Base-by-base conservation (phyloP, 2,113 vertebrate genomes). In the Hucho hucho region DNA sequence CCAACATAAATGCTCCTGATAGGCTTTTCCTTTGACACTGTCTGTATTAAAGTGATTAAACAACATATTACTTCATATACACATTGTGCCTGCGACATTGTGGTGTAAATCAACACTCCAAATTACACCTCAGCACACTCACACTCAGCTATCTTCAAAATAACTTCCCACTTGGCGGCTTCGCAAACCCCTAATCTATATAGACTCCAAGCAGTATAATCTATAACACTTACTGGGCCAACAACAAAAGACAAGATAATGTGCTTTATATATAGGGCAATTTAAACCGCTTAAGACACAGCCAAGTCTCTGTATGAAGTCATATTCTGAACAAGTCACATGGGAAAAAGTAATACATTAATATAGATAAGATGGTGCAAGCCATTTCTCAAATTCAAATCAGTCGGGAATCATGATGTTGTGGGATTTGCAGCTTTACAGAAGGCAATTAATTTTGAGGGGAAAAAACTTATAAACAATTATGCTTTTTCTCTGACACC, bases 271-370 rank as follows among this genome's bases (percentile, higher is more conserved):
- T 81, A 87, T 67, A 84, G 84, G 87, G 87, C 76, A 26, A n/a
- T 16, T 75, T 91, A 91, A 91, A 90, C 88, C 84, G 86, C 85
- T 91, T 90, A 87, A 89, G 79, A 87, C 88, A 88, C 72, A 83
- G 75, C 79, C 71, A 4, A 49, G 66, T 32, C 37, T 68, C n/a
- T 61, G 46, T 6, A 32, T 2, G 11, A 24, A 78, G 47, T 69
- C 56, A 78, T 70, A 65, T 65, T 77, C 64, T 59, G 64, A 43
- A 43, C 9, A 1, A 43, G 81, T 81, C 84, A 78, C 86, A 82
- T 70, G 85, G 81, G 86, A 28, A 43, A 43, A 43, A 73, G 67
- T 78, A 84, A 83, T 84, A 80, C 86, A 86, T 89, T 85, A 86
- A 80, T 68, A 84, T 74, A 82, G 87, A 85, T 88, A 87, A 85